Evolutionary conservation across 1,140 invertebrate species (phyloP), one percentile per base, ranked within the genome.

Genomic region (Dendrolimus kikuchii): DNA sequence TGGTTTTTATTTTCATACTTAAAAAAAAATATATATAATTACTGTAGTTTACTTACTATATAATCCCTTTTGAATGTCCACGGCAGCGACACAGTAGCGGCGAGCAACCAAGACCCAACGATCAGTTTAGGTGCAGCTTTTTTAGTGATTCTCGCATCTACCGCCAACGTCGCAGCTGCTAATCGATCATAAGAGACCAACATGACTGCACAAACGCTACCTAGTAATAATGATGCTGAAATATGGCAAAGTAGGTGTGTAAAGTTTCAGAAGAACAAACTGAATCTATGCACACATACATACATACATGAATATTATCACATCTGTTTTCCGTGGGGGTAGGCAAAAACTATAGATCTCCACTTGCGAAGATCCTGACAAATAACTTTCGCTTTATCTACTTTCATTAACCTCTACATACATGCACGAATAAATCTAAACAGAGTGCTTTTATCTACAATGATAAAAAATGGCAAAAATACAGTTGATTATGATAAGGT

Each of bases 181-280:
- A 96, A 88, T 23, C 95, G 89, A 74, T 96, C 94, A 52, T 95
- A 92, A n/a, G 93, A 95, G 39, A 96, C 93, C 5, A 91, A 88
- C 9, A 94, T 92, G 45, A 97, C 86, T 40, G 92, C 95, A 45
- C 94, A 91, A 0, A 96, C 93, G 50, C 92, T 92, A 4, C 91
- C 90, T 40, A 95, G 77, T 4, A 95, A 82, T 46, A 93, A 87
- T 4, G 91, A 86, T 48, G 90, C 92, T 92, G 66, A 60, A 88
- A 88, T n/a, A n/a, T 3, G 7, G 44, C 45, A 41, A 9, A 53
- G 38, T 40, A 38, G 7, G 42, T 7, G 51, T 38, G 51, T 23
- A 23, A 23, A 23, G 3, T 23, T 23, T 23, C 23, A 1, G 23
- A 23, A 23, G 23, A 23, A 23, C 3, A 3, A 23, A 23, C 23